Base-by-base conservation (phyloP, 2,113 vertebrate genomes). In the Micronycteris hirsuta region DNA sequence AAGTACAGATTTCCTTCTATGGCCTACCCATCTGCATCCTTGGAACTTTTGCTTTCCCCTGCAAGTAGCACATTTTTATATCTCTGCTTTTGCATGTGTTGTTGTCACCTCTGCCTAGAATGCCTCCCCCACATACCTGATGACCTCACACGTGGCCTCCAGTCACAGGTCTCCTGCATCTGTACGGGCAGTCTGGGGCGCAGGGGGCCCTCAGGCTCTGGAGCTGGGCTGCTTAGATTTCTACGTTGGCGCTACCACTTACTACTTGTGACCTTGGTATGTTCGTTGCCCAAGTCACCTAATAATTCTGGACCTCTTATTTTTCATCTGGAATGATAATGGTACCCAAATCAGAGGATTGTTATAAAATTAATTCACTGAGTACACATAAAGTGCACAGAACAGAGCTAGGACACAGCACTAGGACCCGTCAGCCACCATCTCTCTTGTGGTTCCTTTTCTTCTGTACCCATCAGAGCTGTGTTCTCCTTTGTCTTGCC, bases 341-440 rank as follows among this genome's bases (percentile, higher is more conserved):
- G 26, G 73, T 45, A 58, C 28, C 17, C 61, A 54, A 31, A 68
- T 43, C 24, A 63, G 26, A 96, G 74, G 33, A 33, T 4, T 15
- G 7, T n/a, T 52, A 10, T 49, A 76, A 68, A 63, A 28, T 33
- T 73, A 36, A 52, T 41, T 73, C 78, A 28, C 19, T 83, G 70
- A 77, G n/a, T 17, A 45, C 14, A 11, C 12, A 63, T 31, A 8
- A 52, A 58, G 28, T 2, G 31, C 33, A 36, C 6, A 20, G 28
- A 61, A 28, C 26, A 68, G 63, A 86, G 8, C 41, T 28, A 1
- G 11, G 70, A 43, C 65, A 13, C 0, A 28, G 49, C 58, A 6
- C 36, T n/a, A 2, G 3, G 47, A 5, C 17, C 12, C 5, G 0
- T 22, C 15, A n/a, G 28, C 12, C 24, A 5, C 31, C 45, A 7